Base-by-base conservation (phyloP, 2,888 invertebrate species). In the Epiperipatus broadwayi region DNA sequence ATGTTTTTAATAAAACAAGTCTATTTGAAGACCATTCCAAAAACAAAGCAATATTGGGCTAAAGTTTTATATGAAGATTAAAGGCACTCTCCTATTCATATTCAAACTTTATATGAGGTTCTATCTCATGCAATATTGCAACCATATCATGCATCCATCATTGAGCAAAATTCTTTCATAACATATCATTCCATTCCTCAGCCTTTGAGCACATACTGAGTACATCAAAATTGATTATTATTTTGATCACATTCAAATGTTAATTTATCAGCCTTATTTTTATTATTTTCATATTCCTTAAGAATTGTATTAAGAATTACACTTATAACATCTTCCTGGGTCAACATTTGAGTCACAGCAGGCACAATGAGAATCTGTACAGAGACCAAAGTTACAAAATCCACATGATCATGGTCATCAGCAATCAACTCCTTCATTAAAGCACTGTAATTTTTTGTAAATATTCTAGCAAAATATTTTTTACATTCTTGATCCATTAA, bases 71-170 rank as follows among this genome's bases (percentile, higher is more conserved):
- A 65, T 95, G 91, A 35, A 97, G 67, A 57, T 91, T 93, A 61
- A 97, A 97, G 1, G 91, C 95, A 0, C 87, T 83, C 61, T 97
- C 97, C 97, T 97, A 99, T 56, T 97, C 97, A 0, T 89, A 87
- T 59, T 99, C 97, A 63, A 84, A 95, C 55, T 95, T 93, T 75
- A 95, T 83, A 56, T 97, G 97, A 52, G 91, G 87, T 0, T 84
- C 85, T 1, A 83, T 76, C 69, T 87, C 77, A 3, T 80, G 53
- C 4, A 64, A 64, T 20, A 70, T 68, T 10, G 63, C 56, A 52
- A 73, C 72, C 72, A 74, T 73, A 35, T 67, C n/a, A n/a, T n/a
- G 91, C 84, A 95, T 89, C 63, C 78, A 78, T 41, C 75, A 73
- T 0, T 80, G 78, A 4, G 87, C 63, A 59, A 89, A 91, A n/a